A percentile compares a stretch with the other conserved stretches of the same genome.
phyloP scores from a whole-genome alignment of 64 coral and sea anemone genomes.

The Pachyseris speciosa region DNA sequence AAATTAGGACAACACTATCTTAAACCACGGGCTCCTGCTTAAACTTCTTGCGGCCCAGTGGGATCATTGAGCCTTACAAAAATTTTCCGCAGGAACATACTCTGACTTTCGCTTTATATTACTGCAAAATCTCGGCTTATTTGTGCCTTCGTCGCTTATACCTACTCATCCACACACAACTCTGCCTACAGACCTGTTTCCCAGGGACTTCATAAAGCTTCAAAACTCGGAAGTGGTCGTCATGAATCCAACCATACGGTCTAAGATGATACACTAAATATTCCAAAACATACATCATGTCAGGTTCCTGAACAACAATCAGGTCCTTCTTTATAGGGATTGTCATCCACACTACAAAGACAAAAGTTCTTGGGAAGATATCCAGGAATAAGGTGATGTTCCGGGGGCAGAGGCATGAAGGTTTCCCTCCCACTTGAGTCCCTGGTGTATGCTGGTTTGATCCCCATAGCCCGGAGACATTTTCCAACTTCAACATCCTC shows the following conservation, averaged over 20 bases:
- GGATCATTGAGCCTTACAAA: too few relatives aligned
- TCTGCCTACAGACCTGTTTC: too few relatives aligned
- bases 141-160: too few relatives aligned
- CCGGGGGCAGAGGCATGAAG: conserved; percentile 74
- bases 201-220: too few relatives aligned
- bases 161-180: too few relatives aligned
- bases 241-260: conserved; percentile 61
- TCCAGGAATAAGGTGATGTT: conserved; percentile 75
- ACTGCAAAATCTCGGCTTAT: too few relatives aligned
- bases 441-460: conserved; percentile 48
- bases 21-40: too few relatives aligned
- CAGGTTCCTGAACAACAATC: conserved; percentile 79
- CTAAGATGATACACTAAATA: conserved; percentile 86
- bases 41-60: too few relatives aligned
- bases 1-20: too few relatives aligned
- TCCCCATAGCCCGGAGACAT: conserved; percentile 49
- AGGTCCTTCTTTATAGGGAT: conserved; percentile 67
- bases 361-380: conserved; percentile 67
- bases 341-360: conserved; percentile 24
- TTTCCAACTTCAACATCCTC: conserved; percentile 69
- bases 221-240: conserved; percentile 4
- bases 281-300: conserved; percentile 80
- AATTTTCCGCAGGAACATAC: too few relatives aligned
- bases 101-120: too few relatives aligned
- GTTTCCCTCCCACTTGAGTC: conserved; percentile 57